Percentiles rank a stretch among this genome's conserved stretches.
phyloP scores from a whole-genome alignment of 2,797 vertebrate genomes.

The Pipistrellus pipistrellus region DNA sequence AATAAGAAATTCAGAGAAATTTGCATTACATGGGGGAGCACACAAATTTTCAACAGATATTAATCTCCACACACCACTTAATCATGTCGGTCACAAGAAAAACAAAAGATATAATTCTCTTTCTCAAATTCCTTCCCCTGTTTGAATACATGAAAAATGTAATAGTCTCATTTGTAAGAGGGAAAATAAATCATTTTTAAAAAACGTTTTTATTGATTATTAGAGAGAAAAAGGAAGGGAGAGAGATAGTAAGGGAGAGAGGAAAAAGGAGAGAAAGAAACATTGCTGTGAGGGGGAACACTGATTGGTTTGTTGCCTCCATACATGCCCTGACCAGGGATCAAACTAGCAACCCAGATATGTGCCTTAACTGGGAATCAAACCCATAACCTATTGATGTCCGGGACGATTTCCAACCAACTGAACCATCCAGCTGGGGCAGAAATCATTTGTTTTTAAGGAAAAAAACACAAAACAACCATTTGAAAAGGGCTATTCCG shows the following conservation, averaged over 20 bases:
- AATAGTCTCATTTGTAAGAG: constrained; percentile 24
- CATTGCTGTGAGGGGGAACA: neutral
- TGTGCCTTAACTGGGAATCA: neutral
- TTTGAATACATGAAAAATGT: constrained; percentile 12
- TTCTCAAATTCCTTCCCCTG: constrained; percentile 39
- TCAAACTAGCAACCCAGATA: neutral
- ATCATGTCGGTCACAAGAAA: constrained; percentile 45
- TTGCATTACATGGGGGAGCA: constrained; percentile 28
- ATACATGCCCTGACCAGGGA: neutral
- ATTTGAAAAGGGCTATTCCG: constrained; percentile 43
- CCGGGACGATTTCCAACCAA: neutral
- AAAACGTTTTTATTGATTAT: neutral
- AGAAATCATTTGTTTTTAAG: constrained; percentile 26
- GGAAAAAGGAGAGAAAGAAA: neutral
- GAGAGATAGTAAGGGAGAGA: too few relatives aligned
- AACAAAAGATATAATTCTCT: constrained; percentile 40
- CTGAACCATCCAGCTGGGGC: neutral
- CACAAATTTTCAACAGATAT: constrained; percentile 8
- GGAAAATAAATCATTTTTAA: neutral
- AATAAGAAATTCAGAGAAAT: constrained; percentile 65
- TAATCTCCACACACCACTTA: constrained; percentile 67
- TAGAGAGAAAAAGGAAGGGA: neutral
- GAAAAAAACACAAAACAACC: neutral
- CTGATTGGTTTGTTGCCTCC: neutral
- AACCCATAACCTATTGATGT: neutral